phyloP scores from a whole-genome alignment of 2,888 invertebrate genomes.

The Phyto melanocephala region DNA sequence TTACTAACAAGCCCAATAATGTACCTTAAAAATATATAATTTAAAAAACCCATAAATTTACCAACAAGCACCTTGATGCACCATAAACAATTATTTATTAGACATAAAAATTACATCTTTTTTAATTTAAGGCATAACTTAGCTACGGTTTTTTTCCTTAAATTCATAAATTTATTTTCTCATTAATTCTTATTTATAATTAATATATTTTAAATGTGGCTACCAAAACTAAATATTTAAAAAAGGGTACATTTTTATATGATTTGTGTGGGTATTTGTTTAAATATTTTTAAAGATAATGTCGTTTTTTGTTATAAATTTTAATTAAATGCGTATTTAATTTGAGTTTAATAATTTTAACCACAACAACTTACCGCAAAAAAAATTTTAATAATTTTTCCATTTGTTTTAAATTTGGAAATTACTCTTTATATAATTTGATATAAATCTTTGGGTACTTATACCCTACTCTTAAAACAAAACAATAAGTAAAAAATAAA shows the following conservation, averaged over 20 bases:
- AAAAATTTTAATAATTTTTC: too few relatives aligned
- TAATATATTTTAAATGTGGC: neutral
- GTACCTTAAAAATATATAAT: too few relatives aligned
- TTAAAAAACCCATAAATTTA: neutral
- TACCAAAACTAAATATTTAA: neutral
- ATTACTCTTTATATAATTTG: slow-evolving; percentile 40
- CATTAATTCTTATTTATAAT: neutral
- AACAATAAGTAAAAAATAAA: neutral
- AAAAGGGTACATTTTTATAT: neutral
- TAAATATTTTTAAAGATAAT: too few relatives aligned
- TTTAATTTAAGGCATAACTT: neutral
- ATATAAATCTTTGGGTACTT: slow-evolving; percentile 53
- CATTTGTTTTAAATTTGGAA: too few relatives aligned
- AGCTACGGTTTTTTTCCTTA: neutral
- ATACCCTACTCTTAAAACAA: slow-evolving; percentile 3
- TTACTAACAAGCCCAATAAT: too few relatives aligned
- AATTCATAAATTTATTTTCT: neutral
- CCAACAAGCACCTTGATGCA: neutral
- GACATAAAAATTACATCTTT: neutral
- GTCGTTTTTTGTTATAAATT: slow-evolving; percentile 24
- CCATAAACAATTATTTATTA: neutral
- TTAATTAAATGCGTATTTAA: slow-evolving; percentile 58
- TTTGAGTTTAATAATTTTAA: slow-evolving; percentile 49
- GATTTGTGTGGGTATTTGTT: neutral
- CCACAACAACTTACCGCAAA: slow-evolving; percentile 22